Evolutionary conservation across 2,888 invertebrate species (phyloP).

Genomic region (Neoaliturus tenellus): DNA sequence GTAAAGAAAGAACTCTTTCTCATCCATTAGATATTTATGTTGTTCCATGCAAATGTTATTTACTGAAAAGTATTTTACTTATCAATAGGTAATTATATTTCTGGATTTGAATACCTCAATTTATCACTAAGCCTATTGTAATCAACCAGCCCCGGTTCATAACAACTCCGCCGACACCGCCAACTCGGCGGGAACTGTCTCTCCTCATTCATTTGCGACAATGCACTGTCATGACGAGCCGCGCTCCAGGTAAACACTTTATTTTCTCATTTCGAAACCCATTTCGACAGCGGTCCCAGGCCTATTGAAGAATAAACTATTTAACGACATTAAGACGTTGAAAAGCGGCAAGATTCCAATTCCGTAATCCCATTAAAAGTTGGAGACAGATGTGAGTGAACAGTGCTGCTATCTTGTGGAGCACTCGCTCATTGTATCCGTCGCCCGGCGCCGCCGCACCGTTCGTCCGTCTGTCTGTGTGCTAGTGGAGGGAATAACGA

Average conservation of each 20-base stretch:
- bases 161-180: background rate
- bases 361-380: conserved; percentile 44
- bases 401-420: background rate
- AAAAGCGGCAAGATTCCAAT: conserved; percentile 43
- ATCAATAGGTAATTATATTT: no score
- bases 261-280: conserved; percentile 30
- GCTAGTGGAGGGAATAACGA: background rate
- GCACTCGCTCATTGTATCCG: conserved; percentile 27
- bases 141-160: no score
- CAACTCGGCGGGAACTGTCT: background rate
- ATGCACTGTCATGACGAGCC: background rate
- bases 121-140: no score
- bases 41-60: no score
- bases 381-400: conserved; percentile 15
- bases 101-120: no score
- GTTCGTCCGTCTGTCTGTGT: conserved; percentile 11
- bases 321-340: conserved; percentile 35
- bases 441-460: background rate
- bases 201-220: background rate
- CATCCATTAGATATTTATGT: no score
- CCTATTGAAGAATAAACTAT: conserved; percentile 39
- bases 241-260: conserved; percentile 1
- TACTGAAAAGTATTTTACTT: no score
- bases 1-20: no score
- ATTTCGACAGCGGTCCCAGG: conserved; percentile 1